These are phyloP conservation scores for Lethrus apterus DNA, from an alignment of 1,140 invertebrate species.

Conservation along the genomic window DNA sequence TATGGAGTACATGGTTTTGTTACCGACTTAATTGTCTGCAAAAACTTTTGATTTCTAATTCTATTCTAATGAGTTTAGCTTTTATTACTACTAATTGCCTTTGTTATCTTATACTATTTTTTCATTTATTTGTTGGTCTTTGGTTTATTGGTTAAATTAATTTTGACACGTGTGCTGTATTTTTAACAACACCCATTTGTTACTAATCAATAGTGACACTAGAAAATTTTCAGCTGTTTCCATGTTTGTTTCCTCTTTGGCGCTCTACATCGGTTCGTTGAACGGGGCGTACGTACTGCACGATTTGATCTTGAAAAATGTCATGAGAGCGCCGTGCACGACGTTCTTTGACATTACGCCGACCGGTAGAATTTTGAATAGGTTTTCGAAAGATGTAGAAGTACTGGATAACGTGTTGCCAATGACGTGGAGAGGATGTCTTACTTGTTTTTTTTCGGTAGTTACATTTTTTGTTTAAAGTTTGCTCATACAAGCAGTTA, in stretches of 20 bases:
- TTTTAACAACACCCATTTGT: too few species aligned
- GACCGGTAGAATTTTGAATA: conserved; percentile 73
- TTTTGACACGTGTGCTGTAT: background rate
- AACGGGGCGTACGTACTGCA: conserved; percentile 62
- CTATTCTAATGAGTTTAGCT: too few species aligned
- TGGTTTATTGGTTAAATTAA: background rate
- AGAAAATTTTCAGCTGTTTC: conserved; percentile 51
- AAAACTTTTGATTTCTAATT: too few species aligned
- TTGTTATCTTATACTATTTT: conserved; percentile 3
- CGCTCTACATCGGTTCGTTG: conserved; percentile 62
- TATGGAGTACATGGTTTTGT: too few species aligned
- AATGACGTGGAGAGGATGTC: conserved; percentile 60
- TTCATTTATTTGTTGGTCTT: conserved; percentile 12
- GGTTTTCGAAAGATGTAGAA: conserved; percentile 80
- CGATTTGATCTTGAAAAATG: conserved; percentile 56
- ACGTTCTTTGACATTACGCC: conserved; percentile 85
- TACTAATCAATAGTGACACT: too few species aligned
- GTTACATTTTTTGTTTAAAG: conserved; percentile 13
- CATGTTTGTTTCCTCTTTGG: conserved; percentile 59
- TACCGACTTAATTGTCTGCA: too few species aligned
- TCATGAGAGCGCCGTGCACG: conserved; percentile 61
- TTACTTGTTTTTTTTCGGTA: conserved; percentile 66
- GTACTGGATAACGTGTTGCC: conserved; percentile 69
- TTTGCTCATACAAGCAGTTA: conserved; percentile 24
- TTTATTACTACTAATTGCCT: too few species aligned